Evolutionary conservation across 2,113 vertebrate species (phyloP).

Genomic region (Ifrita kowaldi): DNA sequence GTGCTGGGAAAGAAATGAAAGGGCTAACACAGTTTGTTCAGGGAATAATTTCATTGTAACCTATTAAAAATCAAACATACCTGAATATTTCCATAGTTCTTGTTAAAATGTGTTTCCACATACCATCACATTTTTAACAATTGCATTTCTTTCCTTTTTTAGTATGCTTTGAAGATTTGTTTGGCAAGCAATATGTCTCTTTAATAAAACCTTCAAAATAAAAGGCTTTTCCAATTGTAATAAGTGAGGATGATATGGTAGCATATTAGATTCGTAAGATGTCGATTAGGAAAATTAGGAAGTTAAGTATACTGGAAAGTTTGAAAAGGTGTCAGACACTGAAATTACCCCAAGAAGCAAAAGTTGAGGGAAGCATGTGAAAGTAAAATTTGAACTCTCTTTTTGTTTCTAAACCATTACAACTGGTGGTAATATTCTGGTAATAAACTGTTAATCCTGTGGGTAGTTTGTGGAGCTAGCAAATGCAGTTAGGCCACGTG

Average conservation of each 20-base stretch:
- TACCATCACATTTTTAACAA: background rate
- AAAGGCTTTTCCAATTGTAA: background rate
- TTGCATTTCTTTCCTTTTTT: background rate
- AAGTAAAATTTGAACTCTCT: background rate
- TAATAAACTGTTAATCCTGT: background rate
- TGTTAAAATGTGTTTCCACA: background rate
- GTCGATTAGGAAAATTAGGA: background rate
- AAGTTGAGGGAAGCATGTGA: rapidly evolving
- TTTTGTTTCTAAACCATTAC: background rate
- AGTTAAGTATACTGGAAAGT: background rate
- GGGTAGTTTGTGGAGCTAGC: background rate
- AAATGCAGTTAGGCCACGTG: background rate
- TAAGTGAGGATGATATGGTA: background rate
- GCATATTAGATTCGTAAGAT: background rate
- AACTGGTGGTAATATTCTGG: background rate
- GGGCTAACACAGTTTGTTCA: background rate
- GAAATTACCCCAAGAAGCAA: background rate
- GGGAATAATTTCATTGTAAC: background rate
- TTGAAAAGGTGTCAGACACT: background rate
- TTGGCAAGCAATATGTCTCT: background rate
- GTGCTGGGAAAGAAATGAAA: background rate
- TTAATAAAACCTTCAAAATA: background rate
- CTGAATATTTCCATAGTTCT: background rate
- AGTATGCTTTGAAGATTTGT: background rate
- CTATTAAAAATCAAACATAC: background rate